Percentiles rank a stretch among this genome's conserved stretches.
Conservation (phyloP, 2,797 vertebrate species). For the Danio tinwini region DNA sequence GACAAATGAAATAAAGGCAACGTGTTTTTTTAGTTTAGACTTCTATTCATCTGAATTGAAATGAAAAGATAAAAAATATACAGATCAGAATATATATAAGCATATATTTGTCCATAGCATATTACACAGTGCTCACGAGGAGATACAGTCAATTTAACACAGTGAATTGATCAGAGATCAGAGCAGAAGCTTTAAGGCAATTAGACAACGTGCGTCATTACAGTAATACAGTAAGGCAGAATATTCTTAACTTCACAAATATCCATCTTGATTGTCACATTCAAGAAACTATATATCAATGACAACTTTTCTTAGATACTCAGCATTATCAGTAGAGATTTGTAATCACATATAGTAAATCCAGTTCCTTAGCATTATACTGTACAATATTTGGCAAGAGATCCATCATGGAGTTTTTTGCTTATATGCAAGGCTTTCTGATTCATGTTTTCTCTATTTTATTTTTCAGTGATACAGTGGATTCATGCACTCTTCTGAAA, state of each 20-base stretch:
- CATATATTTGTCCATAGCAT: slow-evolving; percentile 50
- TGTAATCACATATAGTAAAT: slow-evolving; percentile 7
- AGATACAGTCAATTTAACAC: slow-evolving; percentile 41
- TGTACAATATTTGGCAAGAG: slow-evolving; percentile 11
- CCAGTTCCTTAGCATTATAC: neutral
- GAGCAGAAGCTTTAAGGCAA: slow-evolving; percentile 52
- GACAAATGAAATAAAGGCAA: neutral
- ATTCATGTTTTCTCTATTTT: neutral
- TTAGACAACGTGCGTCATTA: slow-evolving; percentile 28
- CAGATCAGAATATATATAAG: slow-evolving; percentile 41
- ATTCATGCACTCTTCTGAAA: neutral
- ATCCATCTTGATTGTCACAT: slow-evolving; percentile 38
- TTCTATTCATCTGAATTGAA: neutral
- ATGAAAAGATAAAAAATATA: slow-evolving; percentile 16
- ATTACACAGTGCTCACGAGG: slow-evolving; percentile 45
- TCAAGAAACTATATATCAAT: neutral
- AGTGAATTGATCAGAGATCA: slow-evolving; percentile 42
- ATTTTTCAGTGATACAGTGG: neutral
- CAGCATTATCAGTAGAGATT: neutral
- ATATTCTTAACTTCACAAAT: slow-evolving; percentile 22
- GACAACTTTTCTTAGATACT: neutral
- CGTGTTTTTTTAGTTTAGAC: neutral
- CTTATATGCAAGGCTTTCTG: slow-evolving; percentile 9
- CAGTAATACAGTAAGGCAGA: slow-evolving; percentile 16
- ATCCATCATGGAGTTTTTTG: neutral